Conservation (phyloP, 2,797 vertebrate genomes). For the Emydoidea blandingii region DNA sequence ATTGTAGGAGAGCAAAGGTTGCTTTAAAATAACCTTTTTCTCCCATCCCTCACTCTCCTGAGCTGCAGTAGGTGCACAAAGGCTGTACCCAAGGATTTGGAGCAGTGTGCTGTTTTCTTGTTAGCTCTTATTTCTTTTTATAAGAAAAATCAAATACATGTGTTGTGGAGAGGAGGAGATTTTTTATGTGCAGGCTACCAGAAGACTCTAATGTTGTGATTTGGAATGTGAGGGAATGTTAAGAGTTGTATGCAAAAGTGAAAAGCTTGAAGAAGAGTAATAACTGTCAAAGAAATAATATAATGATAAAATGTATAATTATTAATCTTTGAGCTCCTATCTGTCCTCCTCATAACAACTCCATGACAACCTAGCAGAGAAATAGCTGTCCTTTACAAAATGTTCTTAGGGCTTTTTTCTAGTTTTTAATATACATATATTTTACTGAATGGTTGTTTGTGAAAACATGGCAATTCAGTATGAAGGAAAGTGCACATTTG, state of each 20-base stretch:
- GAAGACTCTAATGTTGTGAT: neutral
- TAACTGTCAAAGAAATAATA: neutral
- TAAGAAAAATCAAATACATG: neutral
- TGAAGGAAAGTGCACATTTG: neutral
- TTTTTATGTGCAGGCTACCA: no score
- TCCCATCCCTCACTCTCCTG: neutral
- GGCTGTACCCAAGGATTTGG: fast-evolving
- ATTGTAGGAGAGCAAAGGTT: fast-evolving
- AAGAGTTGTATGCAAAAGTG: fast-evolving
- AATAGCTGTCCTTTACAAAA: neutral
- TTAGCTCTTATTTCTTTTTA: neutral
- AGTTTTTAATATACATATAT: neutral
- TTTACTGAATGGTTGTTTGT: neutral
- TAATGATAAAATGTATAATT: neutral
- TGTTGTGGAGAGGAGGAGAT: fast-evolving
- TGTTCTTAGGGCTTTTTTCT: neutral
- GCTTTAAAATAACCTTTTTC: neutral
- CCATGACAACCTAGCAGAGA: neutral
- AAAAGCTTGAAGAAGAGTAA: neutral
- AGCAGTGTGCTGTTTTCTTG: neutral
- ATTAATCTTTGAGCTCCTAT: neutral
- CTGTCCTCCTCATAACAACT: neutral
- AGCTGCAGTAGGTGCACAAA: neutral
- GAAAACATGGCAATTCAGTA: neutral
- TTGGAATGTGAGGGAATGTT: neutral